phyloP scores from a whole-genome alignment of 2,888 invertebrate species.

The Tricholauxania praeusta region DNA sequence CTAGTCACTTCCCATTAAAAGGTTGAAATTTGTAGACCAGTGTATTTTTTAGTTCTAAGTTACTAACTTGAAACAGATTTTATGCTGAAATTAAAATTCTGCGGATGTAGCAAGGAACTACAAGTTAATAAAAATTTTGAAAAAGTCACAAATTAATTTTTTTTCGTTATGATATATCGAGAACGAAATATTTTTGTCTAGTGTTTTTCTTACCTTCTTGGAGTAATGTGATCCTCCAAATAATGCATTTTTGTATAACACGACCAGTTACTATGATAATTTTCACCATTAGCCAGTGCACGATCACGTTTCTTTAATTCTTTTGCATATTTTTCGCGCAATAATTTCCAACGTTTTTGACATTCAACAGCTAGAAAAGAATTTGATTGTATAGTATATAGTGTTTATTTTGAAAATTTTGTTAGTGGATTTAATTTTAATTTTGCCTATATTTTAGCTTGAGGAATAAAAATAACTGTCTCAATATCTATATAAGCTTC shows the following conservation, averaged over 20 bases:
- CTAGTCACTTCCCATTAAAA: too few species aligned
- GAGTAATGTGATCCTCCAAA: slow-evolving; percentile 27
- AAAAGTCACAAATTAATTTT: background rate
- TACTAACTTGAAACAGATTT: too few species aligned
- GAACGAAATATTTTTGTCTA: background rate
- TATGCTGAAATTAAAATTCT: too few species aligned
- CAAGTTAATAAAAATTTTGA: too few species aligned
- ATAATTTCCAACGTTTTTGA: slow-evolving; percentile 36
- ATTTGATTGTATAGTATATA: background rate
- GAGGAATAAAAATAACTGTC: too few species aligned
- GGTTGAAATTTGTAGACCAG: too few species aligned
- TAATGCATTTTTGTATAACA: slow-evolving; percentile 32
- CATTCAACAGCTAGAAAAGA: slow-evolving; percentile 26
- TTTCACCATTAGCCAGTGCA: slow-evolving; percentile 7
- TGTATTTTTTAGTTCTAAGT: too few species aligned
- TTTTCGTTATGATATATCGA: background rate
- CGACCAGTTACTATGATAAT: slow-evolving; percentile 27
- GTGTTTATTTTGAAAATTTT: too few species aligned
- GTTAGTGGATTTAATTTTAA: too few species aligned
- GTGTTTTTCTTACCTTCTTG: slow-evolving; percentile 24
- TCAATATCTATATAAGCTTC: too few species aligned
- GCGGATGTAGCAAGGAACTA: too few species aligned
- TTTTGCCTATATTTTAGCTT: too few species aligned
- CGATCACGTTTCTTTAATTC: slow-evolving; percentile 35
- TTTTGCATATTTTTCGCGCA: slow-evolving; percentile 35